phyloP scores from a whole-genome alignment of 2,113 vertebrate genomes.

The Ictalurus punctatus region DNA sequence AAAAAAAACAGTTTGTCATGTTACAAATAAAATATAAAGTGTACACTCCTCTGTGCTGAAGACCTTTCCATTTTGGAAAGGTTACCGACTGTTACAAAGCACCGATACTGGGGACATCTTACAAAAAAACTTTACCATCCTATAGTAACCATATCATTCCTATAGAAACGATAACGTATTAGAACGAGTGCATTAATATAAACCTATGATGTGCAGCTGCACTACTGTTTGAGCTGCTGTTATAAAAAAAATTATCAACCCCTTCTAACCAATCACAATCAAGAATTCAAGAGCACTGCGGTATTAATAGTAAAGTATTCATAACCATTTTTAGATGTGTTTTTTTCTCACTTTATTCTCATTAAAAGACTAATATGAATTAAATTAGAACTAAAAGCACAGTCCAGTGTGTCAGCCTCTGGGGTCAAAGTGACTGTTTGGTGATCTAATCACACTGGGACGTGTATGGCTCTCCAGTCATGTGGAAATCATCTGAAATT shows the following conservation, averaged over 20 bases:
- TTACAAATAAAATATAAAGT: background rate
- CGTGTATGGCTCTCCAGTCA: background rate
- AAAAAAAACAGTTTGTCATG: background rate
- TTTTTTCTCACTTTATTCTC: background rate
- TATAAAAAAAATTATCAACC: background rate
- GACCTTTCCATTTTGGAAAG: background rate
- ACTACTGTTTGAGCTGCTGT: background rate
- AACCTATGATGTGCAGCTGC: background rate
- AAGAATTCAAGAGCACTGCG: background rate
- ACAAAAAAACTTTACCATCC: background rate
- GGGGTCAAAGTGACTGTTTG: conserved; percentile 12
- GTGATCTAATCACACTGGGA: conserved; percentile 2
- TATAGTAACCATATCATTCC: background rate
- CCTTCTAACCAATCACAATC: background rate
- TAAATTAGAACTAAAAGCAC: background rate
- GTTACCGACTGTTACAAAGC: background rate
- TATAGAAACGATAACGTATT: background rate
- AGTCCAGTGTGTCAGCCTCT: background rate
- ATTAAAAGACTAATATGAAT: background rate
- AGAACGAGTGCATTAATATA: background rate
- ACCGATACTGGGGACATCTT: background rate
- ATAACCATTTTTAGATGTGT: background rate
- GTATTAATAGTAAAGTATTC: background rate
- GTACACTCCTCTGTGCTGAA: background rate
- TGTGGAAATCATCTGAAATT: background rate